Conservation (phyloP, 2,113 vertebrate species). For the Gulo gulo region DNA sequence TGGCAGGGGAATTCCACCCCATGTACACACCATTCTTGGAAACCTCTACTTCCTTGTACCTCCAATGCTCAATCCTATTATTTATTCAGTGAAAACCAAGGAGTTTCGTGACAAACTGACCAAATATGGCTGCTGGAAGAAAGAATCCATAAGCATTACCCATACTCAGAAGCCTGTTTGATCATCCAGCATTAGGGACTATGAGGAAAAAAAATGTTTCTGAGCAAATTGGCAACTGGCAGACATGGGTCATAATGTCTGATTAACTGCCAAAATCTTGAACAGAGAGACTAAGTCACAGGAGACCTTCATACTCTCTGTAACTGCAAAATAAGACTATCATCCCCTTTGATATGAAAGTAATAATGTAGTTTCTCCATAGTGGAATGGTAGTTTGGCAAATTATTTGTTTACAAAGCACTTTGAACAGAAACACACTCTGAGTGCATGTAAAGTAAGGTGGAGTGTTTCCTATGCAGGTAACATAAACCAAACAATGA, state of each 20-base stretch:
- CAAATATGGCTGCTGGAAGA: constrained; percentile 26
- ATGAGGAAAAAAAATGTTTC: not conserved
- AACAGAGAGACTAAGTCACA: not conserved
- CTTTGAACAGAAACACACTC: no score
- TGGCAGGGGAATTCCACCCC: constrained; percentile 48
- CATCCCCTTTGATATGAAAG: not conserved
- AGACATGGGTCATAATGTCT: not conserved
- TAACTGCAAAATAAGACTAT: not conserved
- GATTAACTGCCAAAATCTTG: not conserved
- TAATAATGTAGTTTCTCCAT: not conserved
- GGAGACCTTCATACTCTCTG: not conserved
- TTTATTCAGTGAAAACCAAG: constrained; percentile 80
- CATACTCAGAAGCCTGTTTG: constrained; percentile 28
- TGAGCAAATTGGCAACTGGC: not conserved
- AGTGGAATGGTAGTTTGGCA: not conserved
- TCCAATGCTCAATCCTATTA: constrained; percentile 78
- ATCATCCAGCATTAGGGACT: not conserved
- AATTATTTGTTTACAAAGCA: not conserved
- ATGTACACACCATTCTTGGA: constrained; percentile 73
- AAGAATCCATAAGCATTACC: not conserved
- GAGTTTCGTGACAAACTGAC: constrained; percentile 70
- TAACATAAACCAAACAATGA: not conserved
- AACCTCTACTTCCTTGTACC: constrained; percentile 79
- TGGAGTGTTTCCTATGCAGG: not conserved
- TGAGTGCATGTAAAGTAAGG: not conserved